Evolutionary conservation across 1,140 invertebrate genomes (phyloP).

Genomic region (Penaeus vannamei): DNA sequence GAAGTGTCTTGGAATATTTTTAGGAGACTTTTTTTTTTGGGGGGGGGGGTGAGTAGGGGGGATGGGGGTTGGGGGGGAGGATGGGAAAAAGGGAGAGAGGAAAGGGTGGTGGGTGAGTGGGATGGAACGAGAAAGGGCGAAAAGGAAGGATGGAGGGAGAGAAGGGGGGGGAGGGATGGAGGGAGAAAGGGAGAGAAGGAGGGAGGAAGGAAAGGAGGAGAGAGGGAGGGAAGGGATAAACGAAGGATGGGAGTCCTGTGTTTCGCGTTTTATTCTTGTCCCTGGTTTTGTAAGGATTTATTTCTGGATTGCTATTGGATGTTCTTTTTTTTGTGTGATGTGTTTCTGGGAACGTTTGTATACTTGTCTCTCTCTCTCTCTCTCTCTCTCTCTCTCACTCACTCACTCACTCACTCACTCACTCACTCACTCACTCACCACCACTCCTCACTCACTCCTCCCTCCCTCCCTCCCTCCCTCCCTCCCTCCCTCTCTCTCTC

Average conservation of each 20-base stretch:
- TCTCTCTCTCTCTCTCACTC: not conserved
- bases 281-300: too few species aligned
- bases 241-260: too few species aligned
- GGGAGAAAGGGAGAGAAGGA: not conserved
- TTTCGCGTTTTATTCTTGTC: too few species aligned
- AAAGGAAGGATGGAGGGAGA: not conserved
- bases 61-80: not conserved
- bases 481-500: not conserved
- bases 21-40: not conserved
- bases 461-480: not conserved
- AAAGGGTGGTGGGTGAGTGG: not conserved
- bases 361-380: too few species aligned
- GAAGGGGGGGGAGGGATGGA: not conserved
- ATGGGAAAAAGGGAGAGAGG: not conserved
- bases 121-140: not conserved
- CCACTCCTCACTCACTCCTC: not conserved
- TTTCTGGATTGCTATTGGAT: too few species aligned
- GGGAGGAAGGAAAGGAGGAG: not conserved
- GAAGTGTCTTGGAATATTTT: too few species aligned
- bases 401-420: not conserved
- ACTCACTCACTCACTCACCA: not conserved
- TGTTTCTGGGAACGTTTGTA: too few species aligned
- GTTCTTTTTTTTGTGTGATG: too few species aligned
- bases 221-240: not conserved
- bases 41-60: not conserved